phyloP scores from a whole-genome alignment of 2,113 vertebrate genomes.

The Nycticryphes semicollaris region DNA sequence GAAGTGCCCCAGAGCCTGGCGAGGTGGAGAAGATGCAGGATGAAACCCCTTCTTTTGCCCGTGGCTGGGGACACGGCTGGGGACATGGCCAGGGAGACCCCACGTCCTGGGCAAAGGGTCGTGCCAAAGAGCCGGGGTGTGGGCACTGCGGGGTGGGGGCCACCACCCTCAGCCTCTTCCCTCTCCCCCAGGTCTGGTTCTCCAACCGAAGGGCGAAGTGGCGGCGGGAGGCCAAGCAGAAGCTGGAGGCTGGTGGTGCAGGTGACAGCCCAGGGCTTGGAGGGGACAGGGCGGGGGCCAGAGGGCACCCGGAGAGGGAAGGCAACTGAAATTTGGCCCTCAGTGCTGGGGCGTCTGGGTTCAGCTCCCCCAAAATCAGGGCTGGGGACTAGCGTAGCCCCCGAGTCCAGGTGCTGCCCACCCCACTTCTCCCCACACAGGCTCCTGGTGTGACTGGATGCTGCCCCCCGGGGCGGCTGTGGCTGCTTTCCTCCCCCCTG shows the following conservation, averaged over 20 bases:
- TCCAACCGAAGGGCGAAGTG: constrained; percentile 32
- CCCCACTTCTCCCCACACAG: not conserved
- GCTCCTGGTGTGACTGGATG: not conserved
- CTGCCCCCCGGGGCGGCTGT: not conserved
- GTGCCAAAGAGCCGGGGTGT: not conserved
- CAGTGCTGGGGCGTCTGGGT: fast-evolving
- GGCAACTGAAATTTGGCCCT: fast-evolving
- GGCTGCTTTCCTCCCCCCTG: not conserved
- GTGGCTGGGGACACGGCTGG: fast-evolving
- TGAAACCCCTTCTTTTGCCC: not conserved
- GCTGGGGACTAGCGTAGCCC: fast-evolving
- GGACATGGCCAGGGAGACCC: not conserved
- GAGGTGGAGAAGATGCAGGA: fast-evolving
- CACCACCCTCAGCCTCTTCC: not conserved
- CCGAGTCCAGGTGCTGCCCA: not conserved
- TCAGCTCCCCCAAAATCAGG: not conserved
- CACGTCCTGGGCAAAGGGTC: fast-evolving
- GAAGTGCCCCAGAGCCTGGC: fast-evolving
- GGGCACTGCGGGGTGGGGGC: fast-evolving
- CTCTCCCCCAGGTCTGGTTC: constrained; percentile 32
- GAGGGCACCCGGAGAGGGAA: not conserved
- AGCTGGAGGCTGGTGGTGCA: not conserved
- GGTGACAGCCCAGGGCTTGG: not conserved
- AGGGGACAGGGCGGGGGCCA: not conserved
- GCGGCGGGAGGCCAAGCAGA: not conserved